Base-by-base conservation (phyloP, 2,888 invertebrate genomes). In the Lamproptera curius region DNA sequence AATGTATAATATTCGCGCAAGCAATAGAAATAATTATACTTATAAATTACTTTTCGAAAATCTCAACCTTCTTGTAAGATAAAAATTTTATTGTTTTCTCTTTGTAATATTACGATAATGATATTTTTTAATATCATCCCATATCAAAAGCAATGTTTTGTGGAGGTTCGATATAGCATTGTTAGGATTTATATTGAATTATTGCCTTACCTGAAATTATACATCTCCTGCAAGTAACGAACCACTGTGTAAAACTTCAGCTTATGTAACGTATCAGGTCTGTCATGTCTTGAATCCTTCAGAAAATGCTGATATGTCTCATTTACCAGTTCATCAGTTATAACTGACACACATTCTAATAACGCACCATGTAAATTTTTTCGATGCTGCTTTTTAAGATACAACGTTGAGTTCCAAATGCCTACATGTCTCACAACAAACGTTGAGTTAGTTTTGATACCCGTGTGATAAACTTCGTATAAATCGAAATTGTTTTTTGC, bases 141-240 rank as follows among this genome's bases (percentile, higher is more conserved):
- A n/a, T n/a, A n/a, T n/a, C n/a, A n/a, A n/a, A n/a, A n/a, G n/a
- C n/a, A n/a, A n/a, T n/a, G n/a, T n/a, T n/a, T n/a, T n/a, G n/a
- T n/a, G n/a, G n/a, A n/a, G n/a, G n/a, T n/a, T n/a, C n/a, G n/a
- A n/a, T n/a, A n/a, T n/a, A n/a, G n/a, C n/a, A n/a, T n/a, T n/a
- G n/a, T n/a, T n/a, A n/a, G n/a, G n/a, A n/a, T n/a, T n/a, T n/a
- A n/a, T n/a, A n/a, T n/a, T n/a, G n/a, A n/a, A n/a, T n/a, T n/a
- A n/a, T n/a, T n/a, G n/a, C 65, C 82, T 84, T 75, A 92, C 92
- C 89, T 91, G 66, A 92, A 91, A 75, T 92, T 92, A 63, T 88
- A 92, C 73, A 92, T 89, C 56, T 92, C 91, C 54, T 82, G 70
- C 48, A 93, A 86, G 63, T 91, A 89, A 50, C 67, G 71, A 53